Base-by-base conservation (phyloP, 2,888 invertebrate species). In the Caradrina clavipalpis region DNA sequence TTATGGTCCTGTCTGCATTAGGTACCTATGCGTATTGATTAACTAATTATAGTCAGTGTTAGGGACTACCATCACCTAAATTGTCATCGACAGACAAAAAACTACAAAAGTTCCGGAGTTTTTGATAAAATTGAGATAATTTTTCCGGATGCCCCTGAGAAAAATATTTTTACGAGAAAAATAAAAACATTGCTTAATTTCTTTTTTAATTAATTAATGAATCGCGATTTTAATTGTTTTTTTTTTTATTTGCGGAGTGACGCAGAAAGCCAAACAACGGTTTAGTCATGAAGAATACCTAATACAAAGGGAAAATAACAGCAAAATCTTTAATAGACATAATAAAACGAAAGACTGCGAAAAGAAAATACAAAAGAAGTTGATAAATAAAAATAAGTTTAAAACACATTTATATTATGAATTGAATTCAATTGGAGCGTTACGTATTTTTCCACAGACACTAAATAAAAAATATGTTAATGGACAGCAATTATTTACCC, bases 341-440 rank as follows among this genome's bases (percentile, higher is more conserved):
- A 19, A 8, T 10, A 47, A 45, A 26, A 45, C 13, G 50, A n/a
- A n/a, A n/a, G n/a, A 39, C 26, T 21, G 8, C 13, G 26, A 58
- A 26, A 76, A 64, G 10, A 63, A 49, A 45, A 63, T 54, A 58
- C 57, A 57, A 56, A 73, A 13, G 45, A 54, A 35, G 54, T 49
- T 45, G 19, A 50, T 66, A 60, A 58, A 69, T 60, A 75, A 57
- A 26, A 65, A 59, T 11, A 59, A 47, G 4, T 42, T 69, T 54
- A 64, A 51, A 63, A 22, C 21, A 26, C 50, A 63, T 79, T 50
- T 67, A 56, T 50, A 49, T 35, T 57, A 31, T 53, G 60, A 73
- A 80, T 77, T 45, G 42, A 56, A 65, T 68, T 57, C 45, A 63
- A 68, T 68, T 73, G 51, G 62, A 73, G 42, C 64, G 60, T 66